Base-by-base conservation (phyloP, 2,113 vertebrate species). In the Parotia lawesii region DNA sequence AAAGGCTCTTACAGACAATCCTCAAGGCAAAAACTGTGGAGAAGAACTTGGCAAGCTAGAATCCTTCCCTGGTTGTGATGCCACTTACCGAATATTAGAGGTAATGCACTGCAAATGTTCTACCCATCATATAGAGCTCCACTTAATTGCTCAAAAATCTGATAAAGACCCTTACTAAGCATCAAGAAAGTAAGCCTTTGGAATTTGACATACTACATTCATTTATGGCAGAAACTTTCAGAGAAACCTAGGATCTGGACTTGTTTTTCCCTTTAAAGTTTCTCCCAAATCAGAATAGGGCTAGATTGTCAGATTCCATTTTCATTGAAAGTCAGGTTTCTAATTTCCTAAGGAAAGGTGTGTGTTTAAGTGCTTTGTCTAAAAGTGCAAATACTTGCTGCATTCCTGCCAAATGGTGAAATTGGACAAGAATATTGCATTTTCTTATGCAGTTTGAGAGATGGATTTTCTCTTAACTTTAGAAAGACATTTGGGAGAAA, bases 71-170 rank as follows among this genome's bases (percentile, higher is more conserved):
- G 99, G 99, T 69, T 97, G 98, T 57, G 93, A 70, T 61, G 98
- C 98, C 51, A 95, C 97, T 65, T 98, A 98, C 89, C 98, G 98
- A 97, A 98, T 99, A 92, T 96, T 99, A 42, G 99, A 99, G 99
- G 99, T 99, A 98, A 88, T 42, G 35, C 75, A 45, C 48, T 79
- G 10, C 29, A 51, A 50, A 60, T 57, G 9, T 67, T 88, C 51
- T 60, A 12, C 28, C 16, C 2, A 22, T 88, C 50, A 19, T 48
- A 21, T 11, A 33, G 14, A 78, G 27, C 14, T 81, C 62, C 12
- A 33, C 18, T 31, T 69, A 57, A n/a, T 93, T 66, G 29, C 29
- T 79, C 25, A 85, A 53, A 87, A 89, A 37, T 61, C 37, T 70
- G 19, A 20, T 85, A 23, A 96, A 79, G 19, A 65, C 1, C 2